Base-by-base conservation (phyloP, 2,888 invertebrate species). In the Latrodectus elegans region DNA sequence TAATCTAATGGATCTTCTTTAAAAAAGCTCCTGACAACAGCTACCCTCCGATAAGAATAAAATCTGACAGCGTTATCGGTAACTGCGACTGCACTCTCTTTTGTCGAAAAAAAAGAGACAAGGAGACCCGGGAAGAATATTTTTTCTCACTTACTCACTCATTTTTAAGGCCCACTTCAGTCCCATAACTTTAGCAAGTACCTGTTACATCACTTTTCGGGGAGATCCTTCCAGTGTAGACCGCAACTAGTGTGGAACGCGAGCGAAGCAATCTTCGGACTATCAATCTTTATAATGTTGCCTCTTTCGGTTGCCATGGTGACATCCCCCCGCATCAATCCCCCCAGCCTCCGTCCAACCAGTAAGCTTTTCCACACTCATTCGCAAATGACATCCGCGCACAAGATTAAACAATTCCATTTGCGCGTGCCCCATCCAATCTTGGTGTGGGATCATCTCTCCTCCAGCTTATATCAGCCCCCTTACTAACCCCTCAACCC, bases 241-340 rank as follows among this genome's bases (percentile, higher is more conserved):
- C 86, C 86, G 52, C 81, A 87, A 87, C 86, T 80, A 76, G 81
- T 87, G 86, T 87, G 72, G 86, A 77, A 87, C 70, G 65, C 70
- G 53, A 80, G 76, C 68, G 26, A 52, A 52, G 17, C 17, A 22
- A 52, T 26, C 72, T 53, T n/a, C 15, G 55, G 75, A 77, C 72
- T 76, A 87, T 87, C 86, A 87, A 87, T 87, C 86, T 87, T 87
- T 87, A 87, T 87, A 87, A 87, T 81, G 81, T 81, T 87, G 86
- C 81, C 81, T 71, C 68, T 67, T 38, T 70, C 65, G 17, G 86
- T 87, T 73, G 51, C 77, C 86, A 87, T 86, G 72, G 55, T 60
- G 14, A 86, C 85, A 12, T 1, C 38, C 6, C 38, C 38, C 38
- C 38, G 22, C 22, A 38, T 38, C 38, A 4, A 38, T 38, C 38